A percentile compares a stretch with the other conserved stretches of the same genome.
These are phyloP conservation scores for Ypsolopha sequella DNA, from an alignment of 2,888 invertebrate species.

Conservation along the genomic window DNA sequence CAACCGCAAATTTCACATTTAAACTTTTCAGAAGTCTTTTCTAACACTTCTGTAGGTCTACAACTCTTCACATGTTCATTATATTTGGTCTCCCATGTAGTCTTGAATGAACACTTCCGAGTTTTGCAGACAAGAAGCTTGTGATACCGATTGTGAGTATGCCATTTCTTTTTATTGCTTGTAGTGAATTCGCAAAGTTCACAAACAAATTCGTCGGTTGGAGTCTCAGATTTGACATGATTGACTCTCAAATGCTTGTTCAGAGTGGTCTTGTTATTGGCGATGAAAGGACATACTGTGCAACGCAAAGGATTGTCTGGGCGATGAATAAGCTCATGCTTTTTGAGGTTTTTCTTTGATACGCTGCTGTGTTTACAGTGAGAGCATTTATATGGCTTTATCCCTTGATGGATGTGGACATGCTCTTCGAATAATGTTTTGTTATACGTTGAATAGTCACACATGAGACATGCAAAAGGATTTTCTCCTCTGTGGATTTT, in stretches of 20 bases:
- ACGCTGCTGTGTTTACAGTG: conserved; percentile 40
- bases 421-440: conserved; percentile 46
- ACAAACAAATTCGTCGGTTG: not conserved
- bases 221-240: not conserved
- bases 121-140: not conserved
- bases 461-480: conserved; percentile 49
- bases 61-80: not conserved
- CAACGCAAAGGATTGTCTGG: conserved; percentile 31
- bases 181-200: not conserved
- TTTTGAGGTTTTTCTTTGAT: conserved; percentile 48
- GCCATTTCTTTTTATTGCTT: not conserved
- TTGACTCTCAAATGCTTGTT: not conserved
- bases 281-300: conserved; percentile 1
- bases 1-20: conserved; percentile 33
- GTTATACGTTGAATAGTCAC: conserved; percentile 49
- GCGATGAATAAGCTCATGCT: conserved; percentile 41
- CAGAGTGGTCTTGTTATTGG: not conserved
- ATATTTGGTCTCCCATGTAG: conserved; percentile 5
- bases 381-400: conserved; percentile 49
- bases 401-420: conserved; percentile 41
- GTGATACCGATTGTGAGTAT: not conserved
- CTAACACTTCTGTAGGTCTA: no score
- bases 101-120: conserved; percentile 6
- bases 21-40: conserved; percentile 13
- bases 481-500: conserved; percentile 40